Evolutionary conservation across 2,113 vertebrate species (phyloP).

Genomic region (Danionella cerebrum): DNA sequence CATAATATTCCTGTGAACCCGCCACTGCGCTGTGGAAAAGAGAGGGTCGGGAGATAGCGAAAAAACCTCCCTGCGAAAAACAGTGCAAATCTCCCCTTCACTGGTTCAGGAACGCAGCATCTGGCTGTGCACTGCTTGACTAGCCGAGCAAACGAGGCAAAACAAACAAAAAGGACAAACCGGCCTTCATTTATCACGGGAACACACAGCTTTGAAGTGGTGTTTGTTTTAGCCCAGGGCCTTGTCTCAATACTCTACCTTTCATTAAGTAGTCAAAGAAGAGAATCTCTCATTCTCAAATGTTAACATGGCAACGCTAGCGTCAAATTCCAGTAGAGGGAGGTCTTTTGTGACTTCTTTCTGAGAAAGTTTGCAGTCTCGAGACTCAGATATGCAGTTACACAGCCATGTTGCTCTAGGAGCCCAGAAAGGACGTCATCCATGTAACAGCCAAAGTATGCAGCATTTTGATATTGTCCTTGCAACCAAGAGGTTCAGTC

Average conservation of each 20-base stretch:
- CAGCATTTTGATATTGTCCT: neutral
- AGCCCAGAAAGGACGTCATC: neutral
- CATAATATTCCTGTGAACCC: slow-evolving; percentile 64
- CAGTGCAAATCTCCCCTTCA: slow-evolving; percentile 31
- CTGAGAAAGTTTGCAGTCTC: neutral
- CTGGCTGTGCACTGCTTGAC: slow-evolving; percentile 1
- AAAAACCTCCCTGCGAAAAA: slow-evolving; percentile 27
- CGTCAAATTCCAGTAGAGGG: slow-evolving; percentile 6
- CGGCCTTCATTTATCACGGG: slow-evolving; percentile 39
- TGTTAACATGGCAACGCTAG: slow-evolving; percentile 14
- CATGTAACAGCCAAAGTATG: neutral
- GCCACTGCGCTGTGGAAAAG: slow-evolving; percentile 55
- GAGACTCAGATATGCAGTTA: neutral
- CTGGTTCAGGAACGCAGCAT: slow-evolving; percentile 23
- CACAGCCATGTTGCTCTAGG: slow-evolving; percentile 1
- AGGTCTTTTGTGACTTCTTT: slow-evolving; percentile 8
- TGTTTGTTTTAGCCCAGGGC: slow-evolving; percentile 48
- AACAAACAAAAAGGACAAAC: slow-evolving; percentile 36
- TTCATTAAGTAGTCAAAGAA: slow-evolving; percentile 31
- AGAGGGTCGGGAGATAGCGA: slow-evolving; percentile 27
- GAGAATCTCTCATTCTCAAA: slow-evolving; percentile 14
- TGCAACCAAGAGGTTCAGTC: neutral
- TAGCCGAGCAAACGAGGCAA: slow-evolving; percentile 26
- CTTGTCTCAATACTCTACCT: slow-evolving; percentile 43
- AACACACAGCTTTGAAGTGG: slow-evolving; percentile 43